phyloP scores from a whole-genome alignment of 1,140 invertebrate genomes.

The Maconellicoccus hirsutus region DNA sequence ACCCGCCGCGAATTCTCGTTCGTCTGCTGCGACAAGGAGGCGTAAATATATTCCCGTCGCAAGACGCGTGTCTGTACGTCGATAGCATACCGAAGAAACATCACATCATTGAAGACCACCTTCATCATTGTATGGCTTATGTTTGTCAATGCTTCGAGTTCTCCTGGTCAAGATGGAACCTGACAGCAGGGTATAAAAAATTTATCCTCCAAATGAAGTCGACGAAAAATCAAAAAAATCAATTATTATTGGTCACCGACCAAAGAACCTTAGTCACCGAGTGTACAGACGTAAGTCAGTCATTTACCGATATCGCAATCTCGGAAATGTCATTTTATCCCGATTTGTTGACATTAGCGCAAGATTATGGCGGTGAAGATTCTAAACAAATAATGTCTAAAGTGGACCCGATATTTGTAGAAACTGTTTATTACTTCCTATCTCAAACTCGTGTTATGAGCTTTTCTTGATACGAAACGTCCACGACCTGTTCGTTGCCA shows the following conservation, averaged over 20 bases:
- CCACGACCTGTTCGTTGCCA: background rate
- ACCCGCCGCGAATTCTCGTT: slow-evolving; percentile 43
- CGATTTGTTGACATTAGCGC: background rate
- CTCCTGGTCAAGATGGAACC: slow-evolving; percentile 82
- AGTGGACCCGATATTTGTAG: slow-evolving; percentile 5
- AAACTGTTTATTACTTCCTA: slow-evolving; percentile 5
- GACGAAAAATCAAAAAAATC: slow-evolving; percentile 40
- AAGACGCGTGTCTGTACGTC: slow-evolving; percentile 71
- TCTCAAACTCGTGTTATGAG: slow-evolving; percentile 4
- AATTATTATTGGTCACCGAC: slow-evolving; percentile 49
- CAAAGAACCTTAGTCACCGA: slow-evolving; percentile 47
- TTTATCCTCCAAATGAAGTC: slow-evolving; percentile 63
- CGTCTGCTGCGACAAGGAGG: slow-evolving; percentile 58
- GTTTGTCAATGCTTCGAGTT: slow-evolving; percentile 64
- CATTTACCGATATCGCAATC: slow-evolving; percentile 39
- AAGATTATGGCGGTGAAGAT: background rate
- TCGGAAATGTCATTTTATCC: background rate
- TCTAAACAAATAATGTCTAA: background rate
- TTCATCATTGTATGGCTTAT: slow-evolving; percentile 72
- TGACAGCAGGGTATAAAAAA: slow-evolving; percentile 46
- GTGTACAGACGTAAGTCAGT: slow-evolving; percentile 55
- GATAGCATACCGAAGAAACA: slow-evolving; percentile 58
- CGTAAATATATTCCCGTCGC: slow-evolving; percentile 81
- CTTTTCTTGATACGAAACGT: background rate
- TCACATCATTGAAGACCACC: slow-evolving; percentile 59